Conservation (phyloP, 1,140 invertebrate species). For the Lepidurus packardi region DNA sequence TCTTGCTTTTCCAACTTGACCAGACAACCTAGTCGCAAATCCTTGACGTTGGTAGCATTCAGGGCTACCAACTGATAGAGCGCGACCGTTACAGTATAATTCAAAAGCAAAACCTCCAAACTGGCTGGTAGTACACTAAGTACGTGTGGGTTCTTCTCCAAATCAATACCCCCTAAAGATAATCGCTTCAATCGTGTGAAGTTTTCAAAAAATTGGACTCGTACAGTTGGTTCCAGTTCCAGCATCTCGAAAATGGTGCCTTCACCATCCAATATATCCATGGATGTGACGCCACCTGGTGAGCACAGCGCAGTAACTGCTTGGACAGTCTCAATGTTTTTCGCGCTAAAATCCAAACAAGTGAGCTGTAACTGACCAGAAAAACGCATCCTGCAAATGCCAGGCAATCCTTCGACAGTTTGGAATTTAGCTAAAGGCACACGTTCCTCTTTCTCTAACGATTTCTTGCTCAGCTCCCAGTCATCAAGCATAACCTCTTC, state of each 20-base stretch:
- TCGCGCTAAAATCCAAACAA: not conserved
- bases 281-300: not conserved
- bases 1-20: not conserved
- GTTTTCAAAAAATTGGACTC: too few relatives aligned
- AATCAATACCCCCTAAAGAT: too few relatives aligned
- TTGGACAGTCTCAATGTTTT: not conserved
- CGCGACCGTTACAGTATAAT: not conserved
- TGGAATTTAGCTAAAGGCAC: slow-evolving; percentile 7
- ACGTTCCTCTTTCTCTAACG: not conserved
- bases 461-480: too few relatives aligned
- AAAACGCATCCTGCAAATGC: not conserved
- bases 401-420: not conserved
- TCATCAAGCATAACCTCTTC: not conserved
- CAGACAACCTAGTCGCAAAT: not conserved
- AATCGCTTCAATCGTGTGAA: too few relatives aligned
- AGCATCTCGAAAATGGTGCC: too few relatives aligned
- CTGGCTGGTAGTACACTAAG: too few relatives aligned
- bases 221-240: too few relatives aligned
- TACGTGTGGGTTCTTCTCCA: too few relatives aligned
- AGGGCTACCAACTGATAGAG: not conserved
- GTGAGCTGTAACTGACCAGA: not conserved
- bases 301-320: not conserved
- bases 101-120: not conserved
- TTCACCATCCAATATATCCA: not conserved
- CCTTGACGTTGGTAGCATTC: not conserved